Evolutionary conservation across 2,113 vertebrate species (phyloP), one percentile per base, ranked within the genome.

Genomic region (Scomber colias): DNA sequence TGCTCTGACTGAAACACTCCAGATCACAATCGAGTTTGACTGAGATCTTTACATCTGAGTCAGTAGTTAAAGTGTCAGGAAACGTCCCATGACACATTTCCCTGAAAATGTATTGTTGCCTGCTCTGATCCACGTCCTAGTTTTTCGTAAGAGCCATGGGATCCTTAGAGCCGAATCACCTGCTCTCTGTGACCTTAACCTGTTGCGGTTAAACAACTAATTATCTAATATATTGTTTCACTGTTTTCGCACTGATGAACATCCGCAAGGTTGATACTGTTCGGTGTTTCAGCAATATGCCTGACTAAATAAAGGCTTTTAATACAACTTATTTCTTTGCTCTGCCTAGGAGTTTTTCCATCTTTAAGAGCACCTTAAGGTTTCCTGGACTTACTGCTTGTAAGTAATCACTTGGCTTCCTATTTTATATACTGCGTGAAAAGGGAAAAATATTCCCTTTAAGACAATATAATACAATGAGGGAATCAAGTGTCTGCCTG

Each of bases 1-100:
- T 64, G 24, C 57, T 17, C 57, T 77, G 31, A 72, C 54, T 71
- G 21, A 66, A 21, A 66, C 24, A 21, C 7, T 57, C 17, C 31
- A 82, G 63, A 53, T 63, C 9, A 67, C 50, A 56, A 21, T 21
- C 7, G 0, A 19, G 60, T 27, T 63, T 53, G 63, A 55, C 21
- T 16, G 40, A 55, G 48, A 64, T 44, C 53, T 51, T 56, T 13
- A 49, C 13, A 55, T 27, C 54, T 30, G 16, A 19, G 63, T 13
- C 3, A 6, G 8, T 61, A 44, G 5, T 14, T 44, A n/a, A 64
- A 63, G 45, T 53, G 8, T 30, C n/a, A 40, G 49, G 19, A 40
- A 17, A 51, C 11, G 11, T 50, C 31, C 9, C n/a, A 30, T 44
- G 8, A 68, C 8, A 5, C 0, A 9, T 65, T n/a, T 11, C 27